phyloP scores from a whole-genome alignment of 2,797 vertebrate genomes.

The Masticophis lateralis region DNA sequence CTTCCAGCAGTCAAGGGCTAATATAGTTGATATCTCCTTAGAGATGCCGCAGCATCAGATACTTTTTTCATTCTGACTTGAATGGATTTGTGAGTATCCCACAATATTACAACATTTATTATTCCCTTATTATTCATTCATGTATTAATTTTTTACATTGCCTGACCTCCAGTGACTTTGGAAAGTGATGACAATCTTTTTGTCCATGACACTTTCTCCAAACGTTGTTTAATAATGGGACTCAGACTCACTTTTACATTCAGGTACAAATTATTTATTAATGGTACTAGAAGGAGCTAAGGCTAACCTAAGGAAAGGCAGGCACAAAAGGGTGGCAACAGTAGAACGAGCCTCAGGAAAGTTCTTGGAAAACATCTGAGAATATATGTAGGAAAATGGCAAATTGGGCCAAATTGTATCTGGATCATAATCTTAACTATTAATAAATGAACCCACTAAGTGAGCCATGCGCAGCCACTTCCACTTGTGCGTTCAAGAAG shows the following conservation, averaged over 20 bases:
- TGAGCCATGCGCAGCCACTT: not conserved
- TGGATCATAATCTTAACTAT: not conserved
- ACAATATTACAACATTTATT: not conserved
- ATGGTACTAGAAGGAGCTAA: not conserved
- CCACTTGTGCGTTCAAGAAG: not conserved
- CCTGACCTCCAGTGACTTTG: not conserved
- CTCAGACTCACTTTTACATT: not conserved
- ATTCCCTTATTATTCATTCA: not conserved
- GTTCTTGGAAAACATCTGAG: not conserved
- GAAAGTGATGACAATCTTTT: not conserved
- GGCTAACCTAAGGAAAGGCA: not conserved
- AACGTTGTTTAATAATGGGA: not conserved
- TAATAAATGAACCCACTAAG: not conserved
- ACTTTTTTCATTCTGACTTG: not conserved
- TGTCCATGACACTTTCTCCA: not conserved
- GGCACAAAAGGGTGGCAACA: not conserved
- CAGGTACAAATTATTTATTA: not conserved
- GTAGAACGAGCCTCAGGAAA: not conserved
- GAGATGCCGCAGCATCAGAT: not conserved
- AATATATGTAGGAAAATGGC: not conserved
- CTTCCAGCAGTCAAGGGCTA: not conserved
- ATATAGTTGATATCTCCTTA: not conserved
- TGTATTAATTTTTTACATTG: not conserved
- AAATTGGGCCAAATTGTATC: not conserved
- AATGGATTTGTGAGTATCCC: not conserved